These are phyloP conservation scores for Eucidaris tribuloides DNA, from an alignment of 35 echinoderm and acorn worm genomes.

Conservation along the genomic window DNA sequence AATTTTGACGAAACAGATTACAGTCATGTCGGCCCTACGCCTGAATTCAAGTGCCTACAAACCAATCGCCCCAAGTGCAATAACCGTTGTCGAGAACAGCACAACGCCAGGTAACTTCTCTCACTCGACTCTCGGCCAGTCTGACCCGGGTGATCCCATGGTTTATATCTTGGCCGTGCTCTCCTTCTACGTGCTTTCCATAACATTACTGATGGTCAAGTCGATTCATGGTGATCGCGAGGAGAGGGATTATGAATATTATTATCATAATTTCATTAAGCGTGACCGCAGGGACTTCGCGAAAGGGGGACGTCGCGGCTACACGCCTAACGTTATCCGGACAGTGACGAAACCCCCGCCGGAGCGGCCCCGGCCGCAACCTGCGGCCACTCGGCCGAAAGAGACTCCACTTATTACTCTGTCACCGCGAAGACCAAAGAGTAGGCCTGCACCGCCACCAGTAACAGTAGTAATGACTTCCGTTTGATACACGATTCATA, in stretches of 20 bases:
- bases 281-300: too few relatives aligned
- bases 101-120: neutral
- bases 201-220: constrained; percentile 44
- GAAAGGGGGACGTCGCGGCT: neutral
- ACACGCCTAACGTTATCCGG: neutral
- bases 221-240: constrained; percentile 27
- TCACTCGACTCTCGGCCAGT: neutral
- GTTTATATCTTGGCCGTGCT: constrained; percentile 48
- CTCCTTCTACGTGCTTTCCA: constrained; percentile 50
- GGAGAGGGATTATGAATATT: constrained; percentile 9
- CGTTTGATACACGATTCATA: too few relatives aligned
- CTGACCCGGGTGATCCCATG: constrained; percentile 17
- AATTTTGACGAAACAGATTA: too few relatives aligned
- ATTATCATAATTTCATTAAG: constrained; percentile 13
- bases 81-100: neutral
- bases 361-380: too few relatives aligned
- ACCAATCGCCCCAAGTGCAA: neutral
- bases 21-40: neutral
- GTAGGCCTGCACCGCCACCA: too few relatives aligned
- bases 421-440: too few relatives aligned
- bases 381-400: too few relatives aligned
- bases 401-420: too few relatives aligned
- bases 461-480: too few relatives aligned
- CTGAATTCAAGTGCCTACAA: constrained; percentile 3
- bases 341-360: too few relatives aligned